Percentiles rank a stretch among this genome's conserved stretches.
Conservation (phyloP, 1,140 invertebrate species). For the Globodera ellingtonae region DNA sequence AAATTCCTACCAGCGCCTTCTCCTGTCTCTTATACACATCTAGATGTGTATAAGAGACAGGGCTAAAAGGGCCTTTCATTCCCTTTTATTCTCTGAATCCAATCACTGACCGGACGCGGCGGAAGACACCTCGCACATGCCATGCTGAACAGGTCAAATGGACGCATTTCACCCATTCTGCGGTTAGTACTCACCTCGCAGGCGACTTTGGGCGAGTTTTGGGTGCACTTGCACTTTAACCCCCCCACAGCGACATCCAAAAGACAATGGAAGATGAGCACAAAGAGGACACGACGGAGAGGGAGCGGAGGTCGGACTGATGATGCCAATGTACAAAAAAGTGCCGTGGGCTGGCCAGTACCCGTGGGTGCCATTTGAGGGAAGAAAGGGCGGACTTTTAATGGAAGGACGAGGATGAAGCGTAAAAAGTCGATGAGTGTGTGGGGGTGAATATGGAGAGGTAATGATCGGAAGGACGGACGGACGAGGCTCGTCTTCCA, state of each 20-base stretch:
- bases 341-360: no score
- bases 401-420: background rate
- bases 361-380: no score
- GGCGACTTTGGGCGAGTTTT: slow-evolving; percentile 33
- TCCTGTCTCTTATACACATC: no score
- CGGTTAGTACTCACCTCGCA: slow-evolving; percentile 30
- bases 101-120: slow-evolving; percentile 4
- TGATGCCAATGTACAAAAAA: background rate
- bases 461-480: slow-evolving; percentile 1
- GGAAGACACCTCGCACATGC: slow-evolving; percentile 28
- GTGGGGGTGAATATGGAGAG: background rate
- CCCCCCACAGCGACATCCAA: slow-evolving; percentile 18
- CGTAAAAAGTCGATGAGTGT: background rate
- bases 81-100: background rate
- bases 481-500: background rate
- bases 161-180: background rate
- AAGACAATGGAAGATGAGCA: slow-evolving; percentile 27
- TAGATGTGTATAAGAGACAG: no score
- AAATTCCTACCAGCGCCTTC: background rate
- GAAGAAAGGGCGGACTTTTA: no score
- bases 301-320: background rate
- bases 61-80: slow-evolving; percentile 28
- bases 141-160: slow-evolving; percentile 14
- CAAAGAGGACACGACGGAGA: background rate
- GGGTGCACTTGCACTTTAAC: slow-evolving; percentile 47